Conservation (phyloP, 2,888 invertebrate genomes). For the Harmothoe impar region DNA sequence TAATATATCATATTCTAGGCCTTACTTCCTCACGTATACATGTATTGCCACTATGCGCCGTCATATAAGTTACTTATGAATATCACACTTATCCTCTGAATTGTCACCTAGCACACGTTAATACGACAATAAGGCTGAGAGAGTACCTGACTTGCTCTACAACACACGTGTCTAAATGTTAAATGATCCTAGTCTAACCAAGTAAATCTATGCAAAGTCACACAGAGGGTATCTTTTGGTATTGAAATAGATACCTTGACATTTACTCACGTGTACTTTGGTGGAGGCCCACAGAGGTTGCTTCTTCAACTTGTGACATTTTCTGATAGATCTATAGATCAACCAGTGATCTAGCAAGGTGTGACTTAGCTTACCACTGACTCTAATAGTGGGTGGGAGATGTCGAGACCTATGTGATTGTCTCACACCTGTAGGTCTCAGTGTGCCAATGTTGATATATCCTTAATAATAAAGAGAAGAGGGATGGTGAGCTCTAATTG, state of each 20-base stretch:
- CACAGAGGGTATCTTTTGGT: background rate
- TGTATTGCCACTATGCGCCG: too few species aligned
- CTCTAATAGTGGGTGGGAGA: background rate
- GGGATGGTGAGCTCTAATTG: background rate
- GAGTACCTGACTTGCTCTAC: too few species aligned
- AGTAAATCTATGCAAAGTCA: background rate
- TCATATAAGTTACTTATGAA: too few species aligned
- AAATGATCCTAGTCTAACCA: background rate
- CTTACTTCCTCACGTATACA: too few species aligned
- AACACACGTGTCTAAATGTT: too few species aligned
- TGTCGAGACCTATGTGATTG: background rate
- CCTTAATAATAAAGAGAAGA: background rate
- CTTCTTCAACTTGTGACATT: background rate
- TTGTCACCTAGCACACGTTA: too few species aligned
- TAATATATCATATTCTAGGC: too few species aligned
- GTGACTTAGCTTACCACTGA: background rate
- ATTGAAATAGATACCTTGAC: background rate
- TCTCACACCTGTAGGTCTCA: background rate
- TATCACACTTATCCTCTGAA: too few species aligned
- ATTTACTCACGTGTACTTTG: background rate
- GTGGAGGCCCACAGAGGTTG: background rate
- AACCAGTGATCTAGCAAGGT: background rate
- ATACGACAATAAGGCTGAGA: too few species aligned
- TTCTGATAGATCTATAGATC: background rate
- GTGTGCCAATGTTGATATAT: background rate